Evolutionary conservation across 2,888 invertebrate genomes (phyloP), one percentile per base, ranked within the genome.

Genomic region (Emmelina monodactyla): DNA sequence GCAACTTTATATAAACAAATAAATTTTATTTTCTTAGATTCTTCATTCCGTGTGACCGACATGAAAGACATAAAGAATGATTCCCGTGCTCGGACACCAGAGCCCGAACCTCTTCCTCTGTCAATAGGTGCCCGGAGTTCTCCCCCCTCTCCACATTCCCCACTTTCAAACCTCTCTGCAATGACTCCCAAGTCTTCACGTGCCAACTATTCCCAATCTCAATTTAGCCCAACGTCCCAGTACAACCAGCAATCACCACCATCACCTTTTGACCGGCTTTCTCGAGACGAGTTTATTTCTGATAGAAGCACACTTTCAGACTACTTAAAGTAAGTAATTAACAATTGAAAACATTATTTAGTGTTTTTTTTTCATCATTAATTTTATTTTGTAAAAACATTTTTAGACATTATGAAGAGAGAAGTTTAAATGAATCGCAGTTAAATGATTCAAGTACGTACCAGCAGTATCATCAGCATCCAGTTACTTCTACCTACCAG

Each of bases 221-320:
- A 25, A 10, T 25, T n/a, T 11, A 25, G 25, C n/a, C 25, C 25
- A 3, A 9, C 9, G n/a, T 25, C n/a, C 6, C 25, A 11, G 25
- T 25, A 25, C n/a, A 25, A 11, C 25, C 25, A 9, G 25, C 25
- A 25, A 10, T 25, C 29, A 3, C 33, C 52, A 50, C 29, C 43
- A 45, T 10, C 41, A 16, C 22, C 31, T 14, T 14, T 14, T 7
- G 19, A 16, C 11, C 28, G 9, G 11, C 34, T 35, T 14, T 31
- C 31, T 33, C 6, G 30, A 34, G 65, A 63, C 41, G 51, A 53
- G 34, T 67, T 68, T 47, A 68, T 68, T 31, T 46, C 59, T 7
- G 62, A 61, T 36, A 44, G 42, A 1, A 37, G 33, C 15, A 44
- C 51, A 1, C 57, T 61, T 9, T 41, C 48, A 2, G 49, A 53